phyloP scores from a whole-genome alignment of 2,888 invertebrate genomes.

The Ceramica pisi region DNA sequence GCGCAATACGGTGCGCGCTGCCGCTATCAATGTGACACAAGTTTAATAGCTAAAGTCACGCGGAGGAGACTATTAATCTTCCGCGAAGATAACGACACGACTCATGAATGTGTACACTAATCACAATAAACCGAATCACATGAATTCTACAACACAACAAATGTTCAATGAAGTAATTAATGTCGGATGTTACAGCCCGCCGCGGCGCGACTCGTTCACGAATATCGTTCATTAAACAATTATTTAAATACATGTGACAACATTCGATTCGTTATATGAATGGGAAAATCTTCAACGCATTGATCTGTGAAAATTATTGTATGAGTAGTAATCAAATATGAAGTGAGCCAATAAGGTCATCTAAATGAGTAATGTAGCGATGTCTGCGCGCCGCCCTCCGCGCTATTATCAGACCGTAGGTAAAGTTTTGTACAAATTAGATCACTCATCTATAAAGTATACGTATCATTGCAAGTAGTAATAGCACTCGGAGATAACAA shows the following conservation, averaged over 20 bases:
- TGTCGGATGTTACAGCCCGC: constrained; percentile 19
- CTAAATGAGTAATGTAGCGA: constrained; percentile 14
- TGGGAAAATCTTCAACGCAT: constrained; percentile 9
- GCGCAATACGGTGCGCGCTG: not conserved
- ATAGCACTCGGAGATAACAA: not conserved
- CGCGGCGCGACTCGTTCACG: constrained; percentile 25
- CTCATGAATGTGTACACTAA: constrained; percentile 55
- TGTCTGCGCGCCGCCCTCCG: not conserved
- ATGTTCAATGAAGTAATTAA: constrained; percentile 51
- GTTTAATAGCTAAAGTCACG: constrained; percentile 73
- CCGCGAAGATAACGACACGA: constrained; percentile 68
- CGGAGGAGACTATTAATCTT: constrained; percentile 74
- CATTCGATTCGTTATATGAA: constrained; percentile 24
- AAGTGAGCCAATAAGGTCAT: constrained; percentile 15
- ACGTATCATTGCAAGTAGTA: not conserved
- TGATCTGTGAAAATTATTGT: constrained; percentile 13
- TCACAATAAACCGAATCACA: constrained; percentile 60
- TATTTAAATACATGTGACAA: constrained; percentile 21
- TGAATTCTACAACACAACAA: constrained; percentile 49
- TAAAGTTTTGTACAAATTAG: constrained; percentile 11
- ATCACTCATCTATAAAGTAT: constrained; percentile 20
- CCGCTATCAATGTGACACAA: constrained; percentile 67
- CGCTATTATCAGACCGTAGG: constrained; percentile 9
- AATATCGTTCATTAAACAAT: constrained; percentile 37
- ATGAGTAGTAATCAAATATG: constrained; percentile 9